Percentiles rank a stretch among this genome's conserved stretches.
Conservation (phyloP, 1,140 invertebrate species). For the Sitophilus oryzae region DNA sequence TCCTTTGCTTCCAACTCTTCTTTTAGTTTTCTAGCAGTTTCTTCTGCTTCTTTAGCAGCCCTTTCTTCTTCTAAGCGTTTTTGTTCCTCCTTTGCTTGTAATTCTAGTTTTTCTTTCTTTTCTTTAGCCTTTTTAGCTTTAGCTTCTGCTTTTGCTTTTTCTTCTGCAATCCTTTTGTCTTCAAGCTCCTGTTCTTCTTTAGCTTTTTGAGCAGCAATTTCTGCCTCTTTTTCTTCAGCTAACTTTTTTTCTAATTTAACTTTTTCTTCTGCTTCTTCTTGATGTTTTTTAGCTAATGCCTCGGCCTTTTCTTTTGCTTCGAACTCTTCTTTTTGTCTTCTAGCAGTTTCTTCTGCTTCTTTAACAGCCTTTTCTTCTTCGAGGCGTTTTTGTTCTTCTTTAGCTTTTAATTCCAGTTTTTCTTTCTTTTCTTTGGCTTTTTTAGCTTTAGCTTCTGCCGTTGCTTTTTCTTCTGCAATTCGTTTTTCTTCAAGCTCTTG, state of each 20-base stretch:
- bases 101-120: constrained; percentile 32
- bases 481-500: too few species aligned
- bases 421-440: constrained; percentile 4
- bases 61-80: constrained; percentile 26
- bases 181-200: constrained; percentile 6
- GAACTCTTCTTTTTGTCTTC: neutral
- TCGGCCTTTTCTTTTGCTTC: too few species aligned
- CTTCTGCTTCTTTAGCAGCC: constrained; percentile 24
- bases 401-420: constrained; percentile 8
- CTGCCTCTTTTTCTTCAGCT: too few species aligned
- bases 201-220: too few species aligned
- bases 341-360: neutral
- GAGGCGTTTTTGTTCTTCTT: constrained; percentile 10
- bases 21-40: constrained; percentile 26
- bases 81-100: too few species aligned
- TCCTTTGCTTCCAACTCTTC: constrained; percentile 26
- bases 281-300: neutral
- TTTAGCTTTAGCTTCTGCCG: constrained; percentile 13
- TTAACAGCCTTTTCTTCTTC: neutral
- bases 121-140: constrained; percentile 26
- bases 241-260: constrained; percentile 4
- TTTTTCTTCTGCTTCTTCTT: constrained; percentile 10
- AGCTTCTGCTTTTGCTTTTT: constrained; percentile 17
- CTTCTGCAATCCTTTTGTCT: constrained; percentile 14
- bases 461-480: constrained; percentile 17